Base-by-base conservation (phyloP, 1,140 invertebrate genomes). In the Homarus americanus region DNA sequence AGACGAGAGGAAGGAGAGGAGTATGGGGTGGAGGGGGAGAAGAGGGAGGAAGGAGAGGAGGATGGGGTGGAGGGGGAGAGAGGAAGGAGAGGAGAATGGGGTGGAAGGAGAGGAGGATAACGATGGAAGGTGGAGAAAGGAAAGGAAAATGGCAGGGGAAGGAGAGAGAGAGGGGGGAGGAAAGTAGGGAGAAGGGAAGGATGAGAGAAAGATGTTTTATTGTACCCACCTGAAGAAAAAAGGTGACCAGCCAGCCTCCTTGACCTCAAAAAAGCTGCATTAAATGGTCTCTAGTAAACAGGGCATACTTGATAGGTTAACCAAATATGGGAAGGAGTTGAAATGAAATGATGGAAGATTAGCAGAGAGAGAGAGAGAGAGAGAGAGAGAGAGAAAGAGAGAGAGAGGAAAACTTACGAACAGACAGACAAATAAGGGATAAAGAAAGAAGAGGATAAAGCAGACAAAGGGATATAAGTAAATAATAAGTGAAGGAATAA, bases 361-460 rank as follows among this genome's bases (percentile, higher is more conserved):
- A n/a, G n/a, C n/a, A n/a, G 79, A 63, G 49, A 24, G 79, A 32
- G 53, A 63, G 34, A 53, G 44, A 82, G 76, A 79, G 41, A 41
- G 38, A 28, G 41, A 28, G 38, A 79, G 38, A 49, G 38, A 32
- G 79, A 82, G 79, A 53, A n/a, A 58, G 79, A 34, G 79, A 82
- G 9, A 34, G 24, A 63, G 44, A 41, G 79, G 28, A 9, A 58
- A 28, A 82, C 24, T 53, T 40, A 34, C 5, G 53, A 44, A 34
- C 41, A 82, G 79, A 34, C 28, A 82, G 20, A 12, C 15, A 49
- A 3, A 53, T 28, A 34, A 24, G 32, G 28, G 38, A 76, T 17
- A 82, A 20, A 38, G 53, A 63, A n/a, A 41, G 75, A 28, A 41
- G 24, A 4, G 20, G 66, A 28, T 72, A 9, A 34, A 24, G 5